phyloP scores from a whole-genome alignment of 2,113 vertebrate genomes.

The Clarias macrocephalus region DNA sequence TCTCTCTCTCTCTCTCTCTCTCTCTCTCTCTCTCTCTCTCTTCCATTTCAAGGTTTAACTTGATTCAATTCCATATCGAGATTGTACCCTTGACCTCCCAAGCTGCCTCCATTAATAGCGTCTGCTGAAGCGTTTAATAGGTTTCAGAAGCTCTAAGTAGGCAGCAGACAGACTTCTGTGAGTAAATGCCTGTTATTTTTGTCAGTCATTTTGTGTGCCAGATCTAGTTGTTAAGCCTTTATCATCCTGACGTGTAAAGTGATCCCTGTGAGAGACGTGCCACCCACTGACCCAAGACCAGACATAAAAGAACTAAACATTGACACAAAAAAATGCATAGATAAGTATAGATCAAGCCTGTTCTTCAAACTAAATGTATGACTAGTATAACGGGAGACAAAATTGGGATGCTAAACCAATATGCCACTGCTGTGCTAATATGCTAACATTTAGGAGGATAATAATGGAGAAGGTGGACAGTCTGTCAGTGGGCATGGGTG shows the following conservation, averaged over 20 bases:
- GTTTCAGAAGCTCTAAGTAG: slow-evolving; percentile 57
- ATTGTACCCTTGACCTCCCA: slow-evolving; percentile 58
- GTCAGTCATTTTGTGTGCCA: slow-evolving; percentile 55
- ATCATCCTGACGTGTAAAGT: slow-evolving; percentile 52
- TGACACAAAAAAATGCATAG: not conserved
- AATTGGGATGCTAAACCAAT: not conserved
- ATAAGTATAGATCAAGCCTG: slow-evolving; percentile 5
- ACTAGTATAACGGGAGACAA: not conserved
- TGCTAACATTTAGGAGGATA: slow-evolving; percentile 28
- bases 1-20: slow-evolving; percentile 19
- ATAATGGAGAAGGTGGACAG: slow-evolving; percentile 57
- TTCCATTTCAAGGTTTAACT: slow-evolving; percentile 58
- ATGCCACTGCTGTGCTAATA: not conserved
- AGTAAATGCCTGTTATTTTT: slow-evolving; percentile 58
- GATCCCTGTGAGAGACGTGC: slow-evolving; percentile 44
- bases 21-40: slow-evolving; percentile 30
- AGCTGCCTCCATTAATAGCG: slow-evolving; percentile 55
- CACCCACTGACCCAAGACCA: slow-evolving; percentile 40
- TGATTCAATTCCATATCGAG: slow-evolving; percentile 58
- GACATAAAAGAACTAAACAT: slow-evolving; percentile 32
- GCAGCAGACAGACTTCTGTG: slow-evolving; percentile 52
- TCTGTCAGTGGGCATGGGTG: slow-evolving; percentile 55
- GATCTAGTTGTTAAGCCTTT: slow-evolving; percentile 54
- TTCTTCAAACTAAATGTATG: not conserved
- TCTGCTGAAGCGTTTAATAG: slow-evolving; percentile 60